These are phyloP conservation scores for Tetranychus cinnabarinus DNA, from an alignment of 1,140 invertebrate species.

Conservation along the genomic window DNA sequence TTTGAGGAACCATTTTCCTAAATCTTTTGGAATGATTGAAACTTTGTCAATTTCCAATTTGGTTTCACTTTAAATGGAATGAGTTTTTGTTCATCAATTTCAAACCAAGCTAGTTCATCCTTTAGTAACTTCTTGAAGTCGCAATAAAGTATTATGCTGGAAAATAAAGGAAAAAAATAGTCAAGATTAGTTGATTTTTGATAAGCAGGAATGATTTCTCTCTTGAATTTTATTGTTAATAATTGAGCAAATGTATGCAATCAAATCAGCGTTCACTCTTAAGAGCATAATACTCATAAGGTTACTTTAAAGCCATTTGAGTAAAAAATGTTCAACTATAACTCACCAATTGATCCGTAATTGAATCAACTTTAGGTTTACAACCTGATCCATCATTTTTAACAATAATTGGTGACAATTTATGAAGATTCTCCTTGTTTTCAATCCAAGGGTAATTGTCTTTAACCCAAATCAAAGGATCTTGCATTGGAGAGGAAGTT, in stretches of 20 bases:
- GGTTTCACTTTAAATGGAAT: no score
- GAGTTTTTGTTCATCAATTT: no score
- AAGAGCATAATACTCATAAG: no score
- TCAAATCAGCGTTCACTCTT: no score
- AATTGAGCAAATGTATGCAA: no score
- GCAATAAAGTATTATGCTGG: background rate
- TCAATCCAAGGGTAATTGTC: background rate
- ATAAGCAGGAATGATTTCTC: background rate
- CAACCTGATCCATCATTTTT: background rate
- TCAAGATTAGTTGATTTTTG: background rate
- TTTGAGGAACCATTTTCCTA: no score
- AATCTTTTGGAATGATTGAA: no score
- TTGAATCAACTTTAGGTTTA: background rate
- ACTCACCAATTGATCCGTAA: background rate
- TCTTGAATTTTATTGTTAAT: no score
- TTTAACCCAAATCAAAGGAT: background rate
- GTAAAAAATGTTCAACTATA: background rate
- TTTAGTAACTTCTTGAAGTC: background rate
- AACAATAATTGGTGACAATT: background rate
- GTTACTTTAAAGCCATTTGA: no score
- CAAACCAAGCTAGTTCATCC: background rate
- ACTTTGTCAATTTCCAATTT: no score
- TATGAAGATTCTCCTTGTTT: background rate
- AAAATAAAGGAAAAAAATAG: background rate
- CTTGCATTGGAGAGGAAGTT: background rate